Evolutionary conservation across 2,888 invertebrate species (phyloP).

Genomic region (Palloptera scutellata): DNA sequence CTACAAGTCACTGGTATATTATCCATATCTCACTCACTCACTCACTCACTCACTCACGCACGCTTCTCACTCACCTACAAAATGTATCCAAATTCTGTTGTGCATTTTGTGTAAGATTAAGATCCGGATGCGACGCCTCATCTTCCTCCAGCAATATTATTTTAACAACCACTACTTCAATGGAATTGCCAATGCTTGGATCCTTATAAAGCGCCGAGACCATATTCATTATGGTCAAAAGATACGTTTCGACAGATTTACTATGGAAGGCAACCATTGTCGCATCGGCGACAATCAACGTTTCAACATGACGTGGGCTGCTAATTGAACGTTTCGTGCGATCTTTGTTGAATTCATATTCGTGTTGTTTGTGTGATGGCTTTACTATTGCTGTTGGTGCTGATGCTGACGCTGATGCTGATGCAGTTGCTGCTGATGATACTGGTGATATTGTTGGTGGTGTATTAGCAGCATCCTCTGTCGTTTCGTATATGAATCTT

Average conservation of each 20-base stretch:
- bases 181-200: constrained; percentile 88
- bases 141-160: constrained; percentile 75
- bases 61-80: constrained; percentile 69
- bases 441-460: constrained; percentile 20
- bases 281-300: constrained; percentile 85
- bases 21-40: neutral
- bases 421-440: constrained; percentile 15
- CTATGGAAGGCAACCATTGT: constrained; percentile 89
- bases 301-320: constrained; percentile 82
- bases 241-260: constrained; percentile 79
- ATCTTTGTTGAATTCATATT: constrained; percentile 32
- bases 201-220: constrained; percentile 85
- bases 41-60: neutral
- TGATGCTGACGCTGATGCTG: constrained; percentile 19
- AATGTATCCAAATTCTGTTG: constrained; percentile 84
- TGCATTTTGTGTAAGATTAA: constrained; percentile 82
- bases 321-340: constrained; percentile 73
- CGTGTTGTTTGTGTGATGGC: constrained; percentile 31
- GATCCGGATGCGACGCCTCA: constrained; percentile 68
- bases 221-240: constrained; percentile 94
- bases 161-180: constrained; percentile 88
- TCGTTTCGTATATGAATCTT: constrained; percentile 66
- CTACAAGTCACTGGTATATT: no score
- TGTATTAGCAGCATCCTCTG: constrained; percentile 30
- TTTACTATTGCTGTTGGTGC: constrained; percentile 27